Base-by-base conservation (phyloP, 2,888 invertebrate species). In the Nymphalis c-album region DNA sequence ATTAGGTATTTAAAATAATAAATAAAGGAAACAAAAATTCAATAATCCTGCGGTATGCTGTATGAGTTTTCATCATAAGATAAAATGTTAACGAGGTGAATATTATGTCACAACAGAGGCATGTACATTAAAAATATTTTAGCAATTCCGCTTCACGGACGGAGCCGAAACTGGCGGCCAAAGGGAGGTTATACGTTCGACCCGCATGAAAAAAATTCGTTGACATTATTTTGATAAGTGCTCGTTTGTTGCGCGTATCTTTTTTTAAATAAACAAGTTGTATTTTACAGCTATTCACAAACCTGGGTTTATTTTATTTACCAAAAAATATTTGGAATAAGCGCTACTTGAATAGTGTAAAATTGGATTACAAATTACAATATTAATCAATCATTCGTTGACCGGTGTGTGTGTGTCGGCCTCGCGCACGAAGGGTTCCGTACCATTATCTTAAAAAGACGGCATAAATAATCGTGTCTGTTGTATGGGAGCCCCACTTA, bases 121-220 rank as follows among this genome's bases (percentile, higher is more conserved):
- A 65, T 61, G 51, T 22, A 66, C 51, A 60, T 63, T 61, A 68
- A 68, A 70, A 66, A 64, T 68, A 71, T 71, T 71, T 66, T 57
- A 63, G 51, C 51, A 66, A 68, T 68, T 63, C 45, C 57, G 57
- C 20, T 64, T 13, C 60, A 63, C 17, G 57, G 50, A 57, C 60
- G 59, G 55, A 67, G 51, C 51, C 47, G 13, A 68, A 63, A 60
- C 48, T 47, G 55, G 59, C n/a, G 40, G 48, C 62, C 18, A 60
- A 64, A 62, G 66, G 57, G 35, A 58, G 26, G 13, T 40, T 16
- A 50, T 13, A 48, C 22, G 58, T 70, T 60, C 57, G 60, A 63
- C 46, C 60, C 35, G 55, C 35, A 59, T 51, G 45, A 57, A 70
- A 70, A n/a, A 58, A 67, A 35, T 61, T 40, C 22, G 45, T 48